Conservation (phyloP, 2,113 vertebrate genomes). For the Grallaria varia region DNA sequence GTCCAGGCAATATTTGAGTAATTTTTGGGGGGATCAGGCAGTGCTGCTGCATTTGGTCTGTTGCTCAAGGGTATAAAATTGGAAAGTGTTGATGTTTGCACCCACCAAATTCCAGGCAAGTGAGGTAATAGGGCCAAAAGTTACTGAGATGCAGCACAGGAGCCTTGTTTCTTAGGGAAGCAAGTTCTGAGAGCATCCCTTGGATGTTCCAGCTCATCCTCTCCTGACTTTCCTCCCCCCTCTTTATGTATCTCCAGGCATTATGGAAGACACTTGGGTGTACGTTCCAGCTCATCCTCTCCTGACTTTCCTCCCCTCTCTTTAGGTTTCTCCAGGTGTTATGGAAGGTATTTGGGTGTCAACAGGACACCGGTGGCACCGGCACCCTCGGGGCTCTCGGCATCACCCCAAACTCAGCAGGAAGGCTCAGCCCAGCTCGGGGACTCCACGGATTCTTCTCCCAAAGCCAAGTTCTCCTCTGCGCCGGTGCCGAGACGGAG, state of each 20-base stretch:
- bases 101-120: not conserved
- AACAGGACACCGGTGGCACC: not conserved
- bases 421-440: not conserved
- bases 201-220: not conserved
- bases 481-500: conserved; percentile 2
- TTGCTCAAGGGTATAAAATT: not conserved
- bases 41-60: not conserved
- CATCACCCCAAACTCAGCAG: not conserved
- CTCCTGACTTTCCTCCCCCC: not conserved
- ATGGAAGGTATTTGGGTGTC: not conserved
- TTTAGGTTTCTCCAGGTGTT: not conserved
- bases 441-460: not conserved
- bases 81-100: not conserved
- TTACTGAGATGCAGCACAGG: not conserved
- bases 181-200: not conserved
- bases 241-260: not conserved
- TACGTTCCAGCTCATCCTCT: not conserved
- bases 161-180: not conserved
- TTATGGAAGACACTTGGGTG: accelerated
- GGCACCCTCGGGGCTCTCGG: not conserved
- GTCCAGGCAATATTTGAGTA: not conserved
- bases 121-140: not conserved
- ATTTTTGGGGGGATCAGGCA: too few species aligned
- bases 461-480: not conserved
- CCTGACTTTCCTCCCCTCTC: not conserved